A percentile compares a stretch with the other conserved stretches of the same genome.
Evolutionary conservation across 2,113 vertebrate species (phyloP).

Genomic region (Sus scrofa): DNA sequence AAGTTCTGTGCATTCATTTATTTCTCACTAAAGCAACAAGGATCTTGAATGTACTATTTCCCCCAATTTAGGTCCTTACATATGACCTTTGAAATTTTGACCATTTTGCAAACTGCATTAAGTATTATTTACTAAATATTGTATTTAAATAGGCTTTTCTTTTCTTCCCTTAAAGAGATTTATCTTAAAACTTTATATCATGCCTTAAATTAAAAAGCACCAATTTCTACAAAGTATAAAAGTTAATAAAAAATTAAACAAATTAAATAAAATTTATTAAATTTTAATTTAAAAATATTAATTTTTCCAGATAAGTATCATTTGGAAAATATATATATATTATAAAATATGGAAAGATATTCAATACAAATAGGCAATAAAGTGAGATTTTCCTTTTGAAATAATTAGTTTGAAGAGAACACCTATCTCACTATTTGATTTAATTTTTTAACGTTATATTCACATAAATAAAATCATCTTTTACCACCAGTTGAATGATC

Average conservation of each 20-base stretch:
- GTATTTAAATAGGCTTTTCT: background rate
- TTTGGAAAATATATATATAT: background rate
- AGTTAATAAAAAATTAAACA: background rate
- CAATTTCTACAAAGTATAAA: background rate
- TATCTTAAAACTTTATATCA: background rate
- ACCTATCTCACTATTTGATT: background rate
- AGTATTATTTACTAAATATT: background rate
- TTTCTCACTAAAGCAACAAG: background rate
- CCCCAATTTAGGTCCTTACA: background rate
- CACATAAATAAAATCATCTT: background rate
- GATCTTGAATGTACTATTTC: background rate
- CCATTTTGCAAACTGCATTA: background rate
- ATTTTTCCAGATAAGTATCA: background rate
- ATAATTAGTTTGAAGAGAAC: background rate
- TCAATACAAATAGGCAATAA: background rate
- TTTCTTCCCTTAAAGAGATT: background rate
- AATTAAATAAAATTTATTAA: background rate
- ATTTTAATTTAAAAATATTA: background rate
- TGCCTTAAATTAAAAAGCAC: background rate
- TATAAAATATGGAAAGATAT: background rate
- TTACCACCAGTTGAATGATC: background rate
- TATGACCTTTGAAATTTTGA: background rate
- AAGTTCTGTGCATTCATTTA: too few relatives aligned
- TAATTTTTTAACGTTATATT: background rate
- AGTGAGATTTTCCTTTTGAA: background rate